These are phyloP conservation scores for Hyperoplus lanceolatus DNA, from an alignment of 2,797 vertebrate genomes.

Conservation along the genomic window DNA sequence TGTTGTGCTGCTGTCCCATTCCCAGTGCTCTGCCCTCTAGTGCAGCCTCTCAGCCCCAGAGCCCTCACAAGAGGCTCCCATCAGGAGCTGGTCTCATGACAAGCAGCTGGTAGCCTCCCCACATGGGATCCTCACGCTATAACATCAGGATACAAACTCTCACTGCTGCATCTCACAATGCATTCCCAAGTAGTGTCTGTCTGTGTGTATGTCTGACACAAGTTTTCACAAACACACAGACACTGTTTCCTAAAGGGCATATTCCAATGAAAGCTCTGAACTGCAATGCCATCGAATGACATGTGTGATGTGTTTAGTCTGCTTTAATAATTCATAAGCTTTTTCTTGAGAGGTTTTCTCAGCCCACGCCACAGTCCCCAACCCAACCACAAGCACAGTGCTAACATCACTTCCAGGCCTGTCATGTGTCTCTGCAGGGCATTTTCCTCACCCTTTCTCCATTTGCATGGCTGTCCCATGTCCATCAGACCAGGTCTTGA, in stretches of 20 bases:
- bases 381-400: neutral
- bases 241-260: neutral
- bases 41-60: slow-evolving; percentile 45
- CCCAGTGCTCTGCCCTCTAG: slow-evolving; percentile 22
- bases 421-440: neutral
- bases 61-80: slow-evolving; percentile 75
- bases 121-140: slow-evolving; percentile 23
- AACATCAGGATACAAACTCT: slow-evolving; percentile 18
- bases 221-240: no score
- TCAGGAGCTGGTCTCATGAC: slow-evolving; percentile 77
- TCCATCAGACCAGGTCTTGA: slow-evolving; percentile 9
- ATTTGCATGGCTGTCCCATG: slow-evolving; percentile 27
- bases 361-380: neutral
- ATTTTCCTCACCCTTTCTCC: slow-evolving; percentile 35
- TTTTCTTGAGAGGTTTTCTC: neutral
- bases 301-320: neutral
- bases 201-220: no score
- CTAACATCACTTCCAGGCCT: neutral
- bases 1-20: neutral
- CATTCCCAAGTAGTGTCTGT: no score
- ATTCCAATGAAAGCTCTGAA: neutral
- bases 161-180: neutral
- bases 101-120: slow-evolving; percentile 71
- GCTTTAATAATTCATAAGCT: slow-evolving; percentile 2
- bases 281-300: neutral